Base-by-base conservation (phyloP, 2,797 vertebrate genomes). In the Myoxocephalus aenaeus region DNA sequence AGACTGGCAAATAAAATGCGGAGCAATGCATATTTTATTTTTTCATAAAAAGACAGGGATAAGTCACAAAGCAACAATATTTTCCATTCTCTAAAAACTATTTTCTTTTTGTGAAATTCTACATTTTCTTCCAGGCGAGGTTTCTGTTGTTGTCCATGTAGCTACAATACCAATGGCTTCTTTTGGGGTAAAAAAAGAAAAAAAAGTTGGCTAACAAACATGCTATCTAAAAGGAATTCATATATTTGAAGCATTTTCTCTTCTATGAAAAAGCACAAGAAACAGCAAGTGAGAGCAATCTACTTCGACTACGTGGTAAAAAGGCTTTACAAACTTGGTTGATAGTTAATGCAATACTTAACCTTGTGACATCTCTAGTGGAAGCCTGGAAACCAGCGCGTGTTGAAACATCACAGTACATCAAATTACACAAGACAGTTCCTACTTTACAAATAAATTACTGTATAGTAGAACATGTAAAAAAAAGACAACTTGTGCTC, bases 401-500 rank as follows among this genome's bases (percentile, higher is more conserved):
- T 89, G 83, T 85, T 85, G 81, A 89, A 90, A 92, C 86, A 87
- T 89, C 89, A 90, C 86, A 91, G 80, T 83, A 94, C 87, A 87
- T 89, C 80, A 89, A 92, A 86, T 91, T 83, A 92, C 90, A 91
- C 75, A 27, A 88, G 83, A 91, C 70, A 48, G 75, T 90, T 86
- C 75, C 91, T 93, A 93, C 91, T 93, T 92, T 92, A 92, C 90
- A 93, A 93, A 93, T 92, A 92, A 93, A 88, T 94, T 86, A 93
- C 81, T 92, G 90, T 93, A 86, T 90, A 86, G 91, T 88, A 93
- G 91, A 90, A 90, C 87, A 86, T 88, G 81, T 89, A 84, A 75
- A 92, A 80, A 80, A 81, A 81, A 89, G 57, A 89, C 70, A 82
- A 81, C 54, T 58, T 81, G 87, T 90, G 84, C 84, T 79, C 76